These are phyloP conservation scores for Heliconius hortense DNA, from an alignment of 2,888 invertebrate genomes.

Conservation along the genomic window DNA sequence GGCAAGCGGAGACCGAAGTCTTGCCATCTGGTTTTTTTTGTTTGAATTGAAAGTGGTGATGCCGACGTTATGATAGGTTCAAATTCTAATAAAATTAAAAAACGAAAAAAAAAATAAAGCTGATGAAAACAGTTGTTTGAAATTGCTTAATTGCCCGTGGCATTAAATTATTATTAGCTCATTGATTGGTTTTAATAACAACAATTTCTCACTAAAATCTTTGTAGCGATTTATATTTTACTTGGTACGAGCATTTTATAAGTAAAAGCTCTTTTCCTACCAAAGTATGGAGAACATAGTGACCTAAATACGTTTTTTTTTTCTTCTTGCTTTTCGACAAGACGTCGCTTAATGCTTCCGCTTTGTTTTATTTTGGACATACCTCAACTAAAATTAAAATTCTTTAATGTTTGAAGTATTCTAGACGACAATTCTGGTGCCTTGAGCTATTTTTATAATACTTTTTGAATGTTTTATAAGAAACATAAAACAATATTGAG, in stretches of 20 bases:
- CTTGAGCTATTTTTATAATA: background rate
- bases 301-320: slow-evolving; percentile 11
- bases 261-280: slow-evolving; percentile 1
- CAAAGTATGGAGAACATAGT: slow-evolving; percentile 10
- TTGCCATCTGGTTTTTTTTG: no score
- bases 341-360: slow-evolving; percentile 13
- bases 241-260: background rate
- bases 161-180: background rate
- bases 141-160: background rate
- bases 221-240: background rate
- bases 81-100: no score
- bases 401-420: slow-evolving; percentile 5
- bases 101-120: background rate
- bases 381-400: slow-evolving; percentile 13
- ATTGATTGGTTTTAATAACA: background rate
- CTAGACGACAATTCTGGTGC: background rate
- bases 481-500: background rate
- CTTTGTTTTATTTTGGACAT: slow-evolving; percentile 15
- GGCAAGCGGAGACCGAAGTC: no score
- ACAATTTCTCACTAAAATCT: background rate
- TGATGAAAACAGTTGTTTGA: background rate
- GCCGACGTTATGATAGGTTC: no score
- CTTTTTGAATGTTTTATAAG: background rate
- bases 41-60: no score
- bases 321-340: slow-evolving; percentile 1